These are phyloP conservation scores for Conchocele bisecta DNA, from an alignment of 2,888 invertebrate genomes.

Conservation along the genomic window DNA sequence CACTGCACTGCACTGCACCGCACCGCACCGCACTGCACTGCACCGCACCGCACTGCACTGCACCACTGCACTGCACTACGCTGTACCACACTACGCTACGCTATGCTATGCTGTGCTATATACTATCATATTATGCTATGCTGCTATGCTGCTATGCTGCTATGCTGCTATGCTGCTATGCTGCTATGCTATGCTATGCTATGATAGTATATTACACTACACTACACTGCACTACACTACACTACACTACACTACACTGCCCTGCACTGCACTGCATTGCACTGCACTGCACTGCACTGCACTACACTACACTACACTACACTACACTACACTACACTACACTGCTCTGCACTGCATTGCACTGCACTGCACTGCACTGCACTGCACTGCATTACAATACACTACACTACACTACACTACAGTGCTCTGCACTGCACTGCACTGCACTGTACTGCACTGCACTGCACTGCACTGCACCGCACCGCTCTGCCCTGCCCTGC, in stretches of 20 bases:
- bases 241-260: neutral
- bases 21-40: too few species aligned
- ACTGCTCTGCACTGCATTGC: neutral
- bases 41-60: too few species aligned
- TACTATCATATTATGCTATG: too few species aligned
- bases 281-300: neutral
- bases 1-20: too few species aligned
- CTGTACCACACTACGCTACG: too few species aligned
- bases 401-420: neutral
- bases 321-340: neutral
- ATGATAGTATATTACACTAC: too few species aligned
- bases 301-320: neutral
- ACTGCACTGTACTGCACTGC: neutral
- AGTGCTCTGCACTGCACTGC: neutral
- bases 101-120: too few species aligned
- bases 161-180: constrained; percentile 40
- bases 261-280: neutral
- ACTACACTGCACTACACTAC: neutral
- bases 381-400: neutral
- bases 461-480: neutral
- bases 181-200: too few species aligned
- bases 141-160: too few species aligned
- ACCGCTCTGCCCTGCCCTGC: neutral
- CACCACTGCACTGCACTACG: too few species aligned
- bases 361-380: neutral